phyloP scores from a whole-genome alignment of 2,888 invertebrate genomes.

The Drosophila demipolita region DNA sequence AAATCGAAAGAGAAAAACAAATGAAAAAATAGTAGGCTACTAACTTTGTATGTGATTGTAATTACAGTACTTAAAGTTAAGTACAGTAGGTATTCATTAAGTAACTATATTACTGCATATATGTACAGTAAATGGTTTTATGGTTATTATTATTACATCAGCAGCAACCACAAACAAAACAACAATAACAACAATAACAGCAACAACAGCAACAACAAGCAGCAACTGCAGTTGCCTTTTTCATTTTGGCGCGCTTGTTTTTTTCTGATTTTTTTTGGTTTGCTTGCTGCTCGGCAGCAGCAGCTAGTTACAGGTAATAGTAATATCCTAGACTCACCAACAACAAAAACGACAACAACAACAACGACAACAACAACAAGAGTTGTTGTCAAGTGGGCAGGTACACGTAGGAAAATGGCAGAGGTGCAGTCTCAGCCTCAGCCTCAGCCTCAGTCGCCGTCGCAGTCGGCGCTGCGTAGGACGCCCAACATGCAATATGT shows the following conservation, averaged over 20 bases:
- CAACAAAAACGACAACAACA: slow-evolving; percentile 18
- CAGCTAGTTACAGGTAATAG: slow-evolving; percentile 62
- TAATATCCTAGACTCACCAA: slow-evolving; percentile 65
- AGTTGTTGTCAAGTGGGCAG: slow-evolving; percentile 71
- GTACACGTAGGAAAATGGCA: slow-evolving; percentile 44
- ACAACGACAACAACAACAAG: slow-evolving; percentile 32
- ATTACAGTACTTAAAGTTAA: slow-evolving; percentile 3
- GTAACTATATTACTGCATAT: slow-evolving; percentile 11
- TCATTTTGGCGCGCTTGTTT: slow-evolving; percentile 66
- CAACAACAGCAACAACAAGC: not conserved
- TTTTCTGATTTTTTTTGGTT: slow-evolving; percentile 35
- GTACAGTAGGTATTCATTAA: slow-evolving; percentile 15
- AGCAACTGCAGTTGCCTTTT: slow-evolving; percentile 5
- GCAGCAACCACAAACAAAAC: slow-evolving; percentile 25
- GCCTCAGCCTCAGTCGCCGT: slow-evolving; percentile 16
- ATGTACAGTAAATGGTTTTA: slow-evolving; percentile 46
- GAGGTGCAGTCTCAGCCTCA: slow-evolving; percentile 16
- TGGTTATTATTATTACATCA: slow-evolving; percentile 56
- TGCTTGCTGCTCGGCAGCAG: slow-evolving; percentile 24
- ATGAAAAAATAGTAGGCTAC: not conserved
- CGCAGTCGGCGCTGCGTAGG: slow-evolving; percentile 60
- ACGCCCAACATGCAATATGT: slow-evolving; percentile 60
- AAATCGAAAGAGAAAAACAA: not conserved
- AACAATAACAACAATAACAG: slow-evolving; percentile 3
- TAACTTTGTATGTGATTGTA: not conserved